phyloP scores from a whole-genome alignment of 1,140 invertebrate species.

The Muscidifurax raptorellus region DNA sequence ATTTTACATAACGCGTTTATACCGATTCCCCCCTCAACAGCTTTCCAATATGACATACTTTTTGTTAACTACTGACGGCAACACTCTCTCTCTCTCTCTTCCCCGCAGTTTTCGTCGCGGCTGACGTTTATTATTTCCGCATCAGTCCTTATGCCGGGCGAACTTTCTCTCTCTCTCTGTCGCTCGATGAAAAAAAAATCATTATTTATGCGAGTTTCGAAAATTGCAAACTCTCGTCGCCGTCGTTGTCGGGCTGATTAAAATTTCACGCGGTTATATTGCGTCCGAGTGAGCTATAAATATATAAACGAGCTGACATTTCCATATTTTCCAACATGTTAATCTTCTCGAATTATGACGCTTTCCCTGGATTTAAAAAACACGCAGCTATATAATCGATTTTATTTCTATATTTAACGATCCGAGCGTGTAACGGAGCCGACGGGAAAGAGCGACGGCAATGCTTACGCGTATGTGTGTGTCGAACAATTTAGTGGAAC shows the following conservation, averaged over 20 bases:
- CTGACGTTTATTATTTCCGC: constrained; percentile 25
- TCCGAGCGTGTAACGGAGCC: too few species aligned
- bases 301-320: neutral
- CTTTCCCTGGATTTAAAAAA: too few species aligned
- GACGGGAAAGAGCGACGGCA: neutral
- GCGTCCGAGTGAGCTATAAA: neutral
- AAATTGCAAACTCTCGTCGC: neutral
- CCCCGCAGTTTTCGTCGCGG: neutral
- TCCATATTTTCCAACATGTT: neutral
- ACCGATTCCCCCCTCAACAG: constrained; percentile 15
- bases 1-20: constrained; percentile 39
- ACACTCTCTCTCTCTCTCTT: neutral
- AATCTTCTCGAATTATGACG: neutral
- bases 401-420: too few species aligned
- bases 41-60: constrained; percentile 39
- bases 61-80: constrained; percentile 4
- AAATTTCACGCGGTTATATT: neutral
- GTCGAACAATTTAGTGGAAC: too few species aligned
- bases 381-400: too few species aligned
- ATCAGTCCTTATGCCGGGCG: neutral
- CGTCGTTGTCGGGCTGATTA: neutral
- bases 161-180: too few species aligned
- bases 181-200: neutral
- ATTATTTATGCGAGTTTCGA: neutral
- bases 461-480: neutral